These are phyloP conservation scores for Priocnemis perturbator DNA, from an alignment of 2,888 invertebrate species.

Conservation along the genomic window DNA sequence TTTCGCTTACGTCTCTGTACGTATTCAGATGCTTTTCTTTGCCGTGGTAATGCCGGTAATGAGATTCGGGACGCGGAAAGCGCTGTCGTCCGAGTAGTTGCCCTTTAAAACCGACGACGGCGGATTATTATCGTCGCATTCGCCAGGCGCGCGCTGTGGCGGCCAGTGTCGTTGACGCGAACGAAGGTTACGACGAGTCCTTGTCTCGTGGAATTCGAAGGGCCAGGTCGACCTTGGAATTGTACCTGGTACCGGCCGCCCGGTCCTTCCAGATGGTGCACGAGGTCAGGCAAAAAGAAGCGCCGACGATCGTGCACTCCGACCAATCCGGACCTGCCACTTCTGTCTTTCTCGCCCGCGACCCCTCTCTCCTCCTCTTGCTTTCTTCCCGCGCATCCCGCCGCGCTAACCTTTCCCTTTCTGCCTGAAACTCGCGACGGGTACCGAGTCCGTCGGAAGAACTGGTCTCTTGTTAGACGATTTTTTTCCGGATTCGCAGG, in stretches of 20 bases:
- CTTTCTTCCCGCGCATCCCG: conserved; percentile 25
- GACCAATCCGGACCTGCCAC: conserved; percentile 42
- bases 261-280: conserved; percentile 55
- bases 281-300: conserved; percentile 59
- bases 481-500: too few relatives aligned
- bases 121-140: too few relatives aligned
- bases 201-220: conserved; percentile 57
- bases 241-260: conserved; percentile 55
- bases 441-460: too few relatives aligned
- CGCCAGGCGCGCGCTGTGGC: conserved; percentile 8
- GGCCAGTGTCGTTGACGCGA: conserved; percentile 44
- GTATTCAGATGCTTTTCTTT: too few relatives aligned
- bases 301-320: conserved; percentile 23
- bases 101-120: too few relatives aligned
- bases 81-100: too few relatives aligned
- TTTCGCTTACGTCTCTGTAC: too few relatives aligned
- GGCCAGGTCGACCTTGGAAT: conserved; percentile 56
- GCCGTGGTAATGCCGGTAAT: too few relatives aligned
- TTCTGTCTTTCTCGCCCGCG: too few relatives aligned
- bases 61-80: too few relatives aligned
- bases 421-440: background rate
- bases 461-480: too few relatives aligned
- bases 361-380: conserved; percentile 17
- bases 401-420: conserved; percentile 12
- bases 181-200: conserved; percentile 50